Percentiles rank a stretch among this genome's conserved stretches.
These are phyloP conservation scores for Trichogramma dendrolimi DNA, from an alignment of 2,888 invertebrate species.

Conservation along the genomic window DNA sequence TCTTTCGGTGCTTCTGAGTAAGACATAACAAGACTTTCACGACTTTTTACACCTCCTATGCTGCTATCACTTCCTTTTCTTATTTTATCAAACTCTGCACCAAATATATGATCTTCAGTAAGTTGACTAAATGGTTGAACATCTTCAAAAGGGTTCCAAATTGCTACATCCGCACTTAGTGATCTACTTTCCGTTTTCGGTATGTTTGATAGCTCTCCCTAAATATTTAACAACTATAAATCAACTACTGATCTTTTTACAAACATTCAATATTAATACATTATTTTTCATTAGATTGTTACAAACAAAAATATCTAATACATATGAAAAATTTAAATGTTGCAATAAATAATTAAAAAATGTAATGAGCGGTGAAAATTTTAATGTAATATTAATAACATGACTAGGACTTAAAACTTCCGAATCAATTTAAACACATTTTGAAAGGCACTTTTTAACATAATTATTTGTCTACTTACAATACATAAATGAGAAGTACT, in stretches of 20 bases:
- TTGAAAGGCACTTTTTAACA: too few species aligned
- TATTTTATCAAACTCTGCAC: conserved; percentile 78
- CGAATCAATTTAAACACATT: too few species aligned
- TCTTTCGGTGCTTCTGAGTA: conserved; percentile 60
- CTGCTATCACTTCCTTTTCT: conserved; percentile 75
- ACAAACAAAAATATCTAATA: not conserved
- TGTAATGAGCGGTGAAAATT: not conserved
- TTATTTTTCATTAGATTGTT: too few species aligned
- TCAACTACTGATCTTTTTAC: too few species aligned
- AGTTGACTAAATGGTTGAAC: conserved; percentile 67
- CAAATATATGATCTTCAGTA: conserved; percentile 77
- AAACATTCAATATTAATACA: too few species aligned
- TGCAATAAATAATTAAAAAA: not conserved
- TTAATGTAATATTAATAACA: not conserved
- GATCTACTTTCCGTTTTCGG: conserved; percentile 48
- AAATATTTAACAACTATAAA: conserved; percentile 3
- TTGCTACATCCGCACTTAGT: conserved; percentile 60
- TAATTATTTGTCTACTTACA: conserved; percentile 43
- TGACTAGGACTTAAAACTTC: not conserved
- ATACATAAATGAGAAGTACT: conserved; percentile 54
- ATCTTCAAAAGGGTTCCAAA: conserved; percentile 83
- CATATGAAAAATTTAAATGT: not conserved
- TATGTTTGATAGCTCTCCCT: conserved; percentile 52
- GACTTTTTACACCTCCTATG: conserved; percentile 66
- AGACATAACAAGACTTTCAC: conserved; percentile 68